Conservation (phyloP, 2,888 invertebrate genomes). For the Keiferia lycopersicella region DNA sequence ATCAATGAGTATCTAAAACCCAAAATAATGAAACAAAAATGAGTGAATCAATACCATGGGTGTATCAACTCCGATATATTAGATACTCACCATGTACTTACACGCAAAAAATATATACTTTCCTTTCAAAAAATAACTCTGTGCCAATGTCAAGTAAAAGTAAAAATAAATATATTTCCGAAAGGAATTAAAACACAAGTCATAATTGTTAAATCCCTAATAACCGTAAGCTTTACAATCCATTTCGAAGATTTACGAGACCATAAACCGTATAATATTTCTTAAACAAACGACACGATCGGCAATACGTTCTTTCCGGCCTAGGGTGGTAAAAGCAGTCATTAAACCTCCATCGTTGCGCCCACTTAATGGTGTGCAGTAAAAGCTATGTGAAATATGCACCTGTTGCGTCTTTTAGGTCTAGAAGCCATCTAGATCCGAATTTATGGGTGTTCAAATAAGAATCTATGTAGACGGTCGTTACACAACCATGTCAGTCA, state of each 20-base stretch:
- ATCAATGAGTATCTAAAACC: too few species aligned
- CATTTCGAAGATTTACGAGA: neutral
- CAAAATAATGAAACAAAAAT: too few species aligned
- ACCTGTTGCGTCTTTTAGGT: neutral
- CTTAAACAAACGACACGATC: neutral
- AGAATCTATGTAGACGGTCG: neutral
- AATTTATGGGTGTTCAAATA: neutral
- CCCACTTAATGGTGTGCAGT: neutral
- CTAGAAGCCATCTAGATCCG: neutral
- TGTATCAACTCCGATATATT: too few species aligned
- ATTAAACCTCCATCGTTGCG: neutral
- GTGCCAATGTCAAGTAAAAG: too few species aligned
- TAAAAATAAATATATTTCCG: too few species aligned
- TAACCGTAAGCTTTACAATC: neutral
- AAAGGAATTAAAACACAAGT: neutral
- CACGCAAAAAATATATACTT: too few species aligned
- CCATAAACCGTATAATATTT: neutral
- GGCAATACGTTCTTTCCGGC: neutral
- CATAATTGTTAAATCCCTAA: neutral
- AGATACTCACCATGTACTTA: too few species aligned
- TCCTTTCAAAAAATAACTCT: too few species aligned
- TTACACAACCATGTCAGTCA: too few species aligned
- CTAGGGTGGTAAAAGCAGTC: neutral
- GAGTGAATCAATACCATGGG: too few species aligned
- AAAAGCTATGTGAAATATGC: slow-evolving; percentile 7